phyloP scores from a whole-genome alignment of 2,113 vertebrate genomes.

The Panthera uncia region DNA sequence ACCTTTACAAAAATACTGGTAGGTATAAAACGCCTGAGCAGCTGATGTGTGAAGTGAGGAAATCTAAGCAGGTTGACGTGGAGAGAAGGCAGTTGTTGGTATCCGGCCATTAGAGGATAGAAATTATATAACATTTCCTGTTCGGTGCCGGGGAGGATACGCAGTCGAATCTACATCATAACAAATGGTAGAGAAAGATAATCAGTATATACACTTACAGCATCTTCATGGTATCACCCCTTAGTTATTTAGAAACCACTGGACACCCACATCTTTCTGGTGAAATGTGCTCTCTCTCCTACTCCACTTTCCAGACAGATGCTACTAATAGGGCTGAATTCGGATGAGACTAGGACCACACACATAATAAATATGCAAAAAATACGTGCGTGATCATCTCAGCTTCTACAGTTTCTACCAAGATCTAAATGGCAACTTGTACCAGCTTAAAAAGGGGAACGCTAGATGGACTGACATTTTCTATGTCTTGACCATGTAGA shows the following conservation, averaged over 20 bases:
- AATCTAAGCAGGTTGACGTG: conserved; percentile 91
- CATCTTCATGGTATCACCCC: background rate
- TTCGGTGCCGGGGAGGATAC: conserved; percentile 93
- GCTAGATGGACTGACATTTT: background rate
- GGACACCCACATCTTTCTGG: background rate
- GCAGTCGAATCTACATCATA: conserved; percentile 90
- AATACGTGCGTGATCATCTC: rapidly evolving
- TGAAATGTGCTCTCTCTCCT: background rate
- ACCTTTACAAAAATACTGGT: conserved; percentile 99
- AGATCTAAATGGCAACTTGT: background rate
- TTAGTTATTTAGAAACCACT: background rate
- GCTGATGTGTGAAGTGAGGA: conserved; percentile 88
- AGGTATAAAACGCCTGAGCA: conserved; percentile 93
- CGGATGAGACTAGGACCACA: too few species aligned
- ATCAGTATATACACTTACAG: background rate
- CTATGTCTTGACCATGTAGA: background rate
- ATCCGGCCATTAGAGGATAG: conserved; percentile 98
- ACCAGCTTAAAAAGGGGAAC: background rate
- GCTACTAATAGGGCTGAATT: background rate
- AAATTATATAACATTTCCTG: conserved; percentile 98
- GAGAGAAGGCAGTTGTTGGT: conserved; percentile 95
- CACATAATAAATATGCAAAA: background rate
- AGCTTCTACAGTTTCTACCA: background rate
- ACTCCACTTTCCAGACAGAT: background rate
- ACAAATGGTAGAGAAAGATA: background rate